These are phyloP conservation scores for Sander vitreus DNA, from an alignment of 2,113 vertebrate species.

Conservation along the genomic window DNA sequence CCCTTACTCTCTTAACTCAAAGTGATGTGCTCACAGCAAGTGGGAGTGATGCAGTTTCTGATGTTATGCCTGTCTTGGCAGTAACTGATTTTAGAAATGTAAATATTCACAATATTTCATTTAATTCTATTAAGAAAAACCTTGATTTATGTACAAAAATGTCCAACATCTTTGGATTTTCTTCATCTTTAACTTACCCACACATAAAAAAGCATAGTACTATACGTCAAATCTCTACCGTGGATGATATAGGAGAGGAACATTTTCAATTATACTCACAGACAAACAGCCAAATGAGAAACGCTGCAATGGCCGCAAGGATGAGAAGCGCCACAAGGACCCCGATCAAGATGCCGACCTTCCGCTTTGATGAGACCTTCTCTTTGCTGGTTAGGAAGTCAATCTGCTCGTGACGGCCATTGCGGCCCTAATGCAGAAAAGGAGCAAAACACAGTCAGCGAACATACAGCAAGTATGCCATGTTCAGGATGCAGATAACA, in stretches of 20 bases:
- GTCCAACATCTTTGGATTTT: not conserved
- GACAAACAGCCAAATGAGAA: slow-evolving; percentile 83
- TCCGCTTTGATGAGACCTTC: slow-evolving; percentile 64
- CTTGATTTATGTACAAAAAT: slow-evolving; percentile 27
- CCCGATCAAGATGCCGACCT: slow-evolving; percentile 61
- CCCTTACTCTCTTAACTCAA: slow-evolving; percentile 55
- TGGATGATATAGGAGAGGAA: not conserved
- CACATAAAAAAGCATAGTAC: not conserved
- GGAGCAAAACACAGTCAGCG: slow-evolving; percentile 11
- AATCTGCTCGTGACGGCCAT: slow-evolving; percentile 68
- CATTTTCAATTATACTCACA: slow-evolving; percentile 65
- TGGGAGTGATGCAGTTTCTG: slow-evolving; percentile 48
- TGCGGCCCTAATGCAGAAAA: slow-evolving; percentile 55
- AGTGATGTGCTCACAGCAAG: slow-evolving; percentile 53
- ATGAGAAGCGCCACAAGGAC: slow-evolving; percentile 67
- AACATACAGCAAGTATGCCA: not conserved
- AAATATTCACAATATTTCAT: slow-evolving; percentile 43
- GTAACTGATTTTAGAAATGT: slow-evolving; percentile 16
- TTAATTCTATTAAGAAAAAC: slow-evolving; percentile 27
- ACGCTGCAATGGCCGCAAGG: slow-evolving; percentile 66
- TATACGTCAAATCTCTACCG: not conserved
- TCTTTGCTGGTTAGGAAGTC: slow-evolving; percentile 71
- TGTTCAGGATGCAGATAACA: not conserved
- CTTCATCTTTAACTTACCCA: not conserved
- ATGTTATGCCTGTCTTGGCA: slow-evolving; percentile 42